Evolutionary conservation across 2,888 invertebrate species (phyloP).

Genomic region (Thyatira batis): DNA sequence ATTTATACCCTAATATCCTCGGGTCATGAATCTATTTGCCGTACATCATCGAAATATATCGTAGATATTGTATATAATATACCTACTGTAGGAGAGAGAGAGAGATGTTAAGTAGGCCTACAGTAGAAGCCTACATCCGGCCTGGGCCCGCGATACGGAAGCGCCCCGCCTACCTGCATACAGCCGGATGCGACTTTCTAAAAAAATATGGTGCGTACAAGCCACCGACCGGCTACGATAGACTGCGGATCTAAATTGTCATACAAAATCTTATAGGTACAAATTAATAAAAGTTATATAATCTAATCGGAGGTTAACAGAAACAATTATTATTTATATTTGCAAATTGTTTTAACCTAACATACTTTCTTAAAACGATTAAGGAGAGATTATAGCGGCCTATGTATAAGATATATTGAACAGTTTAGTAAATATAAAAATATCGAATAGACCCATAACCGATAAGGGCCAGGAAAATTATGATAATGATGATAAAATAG

Average conservation of each 20-base stretch:
- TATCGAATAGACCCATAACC: too few species aligned
- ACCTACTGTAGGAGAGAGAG: conserved; percentile 17
- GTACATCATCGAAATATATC: background rate
- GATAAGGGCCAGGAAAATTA: too few species aligned
- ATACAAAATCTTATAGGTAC: background rate
- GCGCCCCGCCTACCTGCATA: conserved; percentile 58
- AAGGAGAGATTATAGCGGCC: too few species aligned
- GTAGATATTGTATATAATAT: conserved; percentile 6
- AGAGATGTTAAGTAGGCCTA: conserved; percentile 57
- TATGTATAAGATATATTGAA: too few species aligned
- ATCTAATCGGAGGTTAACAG: too few species aligned
- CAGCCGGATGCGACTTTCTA: conserved; percentile 80
- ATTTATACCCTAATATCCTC: background rate
- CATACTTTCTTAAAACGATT: too few species aligned
- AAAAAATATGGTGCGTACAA: conserved; percentile 70
- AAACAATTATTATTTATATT: too few species aligned
- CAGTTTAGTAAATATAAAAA: too few species aligned
- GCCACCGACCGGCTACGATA: conserved; percentile 21
- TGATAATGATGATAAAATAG: too few species aligned
- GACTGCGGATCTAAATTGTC: background rate
- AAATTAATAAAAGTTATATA: background rate
- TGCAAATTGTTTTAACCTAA: too few species aligned
- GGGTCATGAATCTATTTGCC: background rate
- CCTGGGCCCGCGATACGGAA: conserved; percentile 59
- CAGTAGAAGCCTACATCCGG: conserved; percentile 62